Evolutionary conservation across 2,113 vertebrate genomes (phyloP), one percentile per base, ranked within the genome.

Genomic region (Pelusios castaneus): DNA sequence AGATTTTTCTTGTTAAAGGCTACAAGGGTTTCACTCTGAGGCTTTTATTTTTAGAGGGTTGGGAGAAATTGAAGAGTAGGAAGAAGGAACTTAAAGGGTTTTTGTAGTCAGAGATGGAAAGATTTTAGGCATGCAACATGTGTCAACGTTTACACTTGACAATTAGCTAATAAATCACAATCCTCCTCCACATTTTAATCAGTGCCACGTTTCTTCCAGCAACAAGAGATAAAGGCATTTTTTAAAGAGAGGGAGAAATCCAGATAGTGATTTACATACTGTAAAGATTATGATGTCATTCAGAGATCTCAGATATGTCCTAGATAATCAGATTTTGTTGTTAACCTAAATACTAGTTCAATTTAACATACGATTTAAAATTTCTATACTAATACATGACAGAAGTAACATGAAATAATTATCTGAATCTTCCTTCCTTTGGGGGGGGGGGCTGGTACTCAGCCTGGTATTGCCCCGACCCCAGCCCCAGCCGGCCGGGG

Each of bases 241-340:
- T 82, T 96, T 95, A 81, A 77, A 87, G 90, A 81, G 31, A 31
- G 19, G 76, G 52, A 29, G 1, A 5, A 67, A 2, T 94, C 80
- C 96, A 94, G 87, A 95, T 91, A 82, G 73, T 90, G 92, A 95
- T 96, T 98, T 95, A 95, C 86, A 97, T 94, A 90, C 79, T 82
- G 70, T 58, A 81, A 95, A 96, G 81, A 85, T 6, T 54, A 43
- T 95, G 75, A 94, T 84, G 60, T 97, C 73, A 91, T 91, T 91
- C 88, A 78, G 85, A 91, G 97, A 97, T 96, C 55, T 93, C 79
- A 93, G 51, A 34, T 2, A 27, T 3, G 1, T 82, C 58, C 41
- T 89, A 84, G 80, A 60, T 95, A 95, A 94, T 81, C 83, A 80
- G 85, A 90, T 94, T 91, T 51, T 91, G 63, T 34, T 80, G 52